A percentile compares a stretch with the other conserved stretches of the same genome.
Evolutionary conservation across 2,888 invertebrate genomes (phyloP).

Genomic region (Pandemis cinnamomeana): DNA sequence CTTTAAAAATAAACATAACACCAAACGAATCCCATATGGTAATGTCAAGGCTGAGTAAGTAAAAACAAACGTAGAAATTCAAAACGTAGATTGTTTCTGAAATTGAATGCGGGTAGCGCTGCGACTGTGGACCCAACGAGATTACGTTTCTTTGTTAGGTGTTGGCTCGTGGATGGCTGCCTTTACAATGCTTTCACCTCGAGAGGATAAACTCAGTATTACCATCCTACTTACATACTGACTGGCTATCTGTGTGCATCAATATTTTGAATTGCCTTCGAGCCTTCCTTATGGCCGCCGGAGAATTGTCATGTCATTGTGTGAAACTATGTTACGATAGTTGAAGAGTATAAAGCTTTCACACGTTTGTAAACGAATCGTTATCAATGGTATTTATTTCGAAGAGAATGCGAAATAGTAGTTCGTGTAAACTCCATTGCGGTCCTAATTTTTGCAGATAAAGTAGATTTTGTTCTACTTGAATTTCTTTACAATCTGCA

Average conservation of each 20-base stretch:
- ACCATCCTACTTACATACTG: slow-evolving; percentile 30
- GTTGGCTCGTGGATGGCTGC: background rate
- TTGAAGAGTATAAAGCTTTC: slow-evolving; percentile 4
- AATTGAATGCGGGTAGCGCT: slow-evolving; percentile 23
- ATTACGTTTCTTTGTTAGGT: slow-evolving; percentile 21
- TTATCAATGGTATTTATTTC: background rate
- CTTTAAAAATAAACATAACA: slow-evolving; percentile 24
- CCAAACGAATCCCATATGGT: slow-evolving; percentile 33
- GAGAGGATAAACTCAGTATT: slow-evolving; percentile 22
- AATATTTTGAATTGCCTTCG: slow-evolving; percentile 19
- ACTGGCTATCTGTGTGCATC: slow-evolving; percentile 19
- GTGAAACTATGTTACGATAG: slow-evolving; percentile 8
- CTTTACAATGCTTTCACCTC: slow-evolving; percentile 30
- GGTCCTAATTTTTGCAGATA: background rate
- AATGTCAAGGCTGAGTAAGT: slow-evolving; percentile 35
- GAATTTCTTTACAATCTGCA: no score
- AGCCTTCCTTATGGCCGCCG: slow-evolving; percentile 16
- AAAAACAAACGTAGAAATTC: slow-evolving; percentile 25
- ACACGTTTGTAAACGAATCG: background rate
- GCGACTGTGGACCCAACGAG: slow-evolving; percentile 24
- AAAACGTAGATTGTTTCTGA: slow-evolving; percentile 28
- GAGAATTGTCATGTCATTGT: slow-evolving; percentile 25
- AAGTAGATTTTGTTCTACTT: background rate
- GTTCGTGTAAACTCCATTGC: background rate
- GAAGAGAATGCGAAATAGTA: background rate